Base-by-base conservation (phyloP, 2,113 vertebrate genomes). In the Osmerus mordax region DNA sequence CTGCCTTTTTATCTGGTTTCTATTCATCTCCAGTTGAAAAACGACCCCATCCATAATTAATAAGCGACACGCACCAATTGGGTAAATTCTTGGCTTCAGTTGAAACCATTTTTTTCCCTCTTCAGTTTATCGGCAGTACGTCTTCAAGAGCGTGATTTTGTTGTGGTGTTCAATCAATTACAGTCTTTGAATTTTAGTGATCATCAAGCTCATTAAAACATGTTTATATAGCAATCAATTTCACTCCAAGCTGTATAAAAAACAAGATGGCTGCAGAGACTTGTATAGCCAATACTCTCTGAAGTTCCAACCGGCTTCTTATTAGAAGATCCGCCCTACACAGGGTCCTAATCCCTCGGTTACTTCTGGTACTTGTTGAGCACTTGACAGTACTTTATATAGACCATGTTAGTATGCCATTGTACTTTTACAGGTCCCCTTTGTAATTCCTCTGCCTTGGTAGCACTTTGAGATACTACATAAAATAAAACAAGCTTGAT, bases 151-250 rank as follows among this genome's bases (percentile, higher is more conserved):
- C 70, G 28, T 41, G 60, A 32, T 78, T 84, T 85, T 80, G 70
- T 77, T 83, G 69, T 85, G 78, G 79, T 79, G 71, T 80, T 80
- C 70, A 36, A 75, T 81, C 78, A 84, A 84, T 87, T 81, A 77
- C 69, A 55, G n/a, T 29, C 76, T 85, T 81, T 77, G 71, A 80
- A 78, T 81, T 83, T 72, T 29, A 78, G 53, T 85, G 80, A 87
- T 87, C 81, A 84, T 85, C 82, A 74, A 78, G 78, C 79, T 87
- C 72, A 90, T 87, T 90, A 87, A 78, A 87, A 81, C 70, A 51
- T 83, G 75, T 86, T 87, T 85, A 87, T 86, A 75, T 72, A 73
- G 53, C 80, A 80, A 80, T 84, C 77, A 78, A 75, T 84, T 80
- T 74, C 52, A 74, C 32, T 73, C 81, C 79, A 68, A 82, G 76